Base-by-base conservation (phyloP, 1,140 invertebrate genomes). In the Leptinotarsa lineolata region DNA sequence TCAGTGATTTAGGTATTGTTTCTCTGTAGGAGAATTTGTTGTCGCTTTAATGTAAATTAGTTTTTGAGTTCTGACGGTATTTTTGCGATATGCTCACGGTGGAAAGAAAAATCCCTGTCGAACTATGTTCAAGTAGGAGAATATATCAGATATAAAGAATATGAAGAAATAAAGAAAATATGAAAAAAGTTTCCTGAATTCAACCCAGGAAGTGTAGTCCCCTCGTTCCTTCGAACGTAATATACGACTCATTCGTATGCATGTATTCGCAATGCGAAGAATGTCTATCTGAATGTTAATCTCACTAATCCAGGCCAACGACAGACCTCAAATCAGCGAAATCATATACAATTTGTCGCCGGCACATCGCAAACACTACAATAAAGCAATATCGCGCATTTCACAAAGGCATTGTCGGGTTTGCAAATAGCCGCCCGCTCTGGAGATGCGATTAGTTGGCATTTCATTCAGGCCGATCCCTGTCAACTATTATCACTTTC, bases 341-440 rank as follows among this genome's bases (percentile, higher is more conserved):
- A 65, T 72, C 69, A 71, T 44, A 71, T 61, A 65, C 39, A 72
- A 72, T 72, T 72, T 72, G 70, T 63, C 60, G 70, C 24, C 63
- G 70, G 70, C 63, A 68, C 66, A 68, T 68, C 20, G 11, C 21
- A 68, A 68, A 45, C 45, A 21, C n/a, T 72, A 58, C 24, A 48
- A 65, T 64, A 65, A 65, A 45, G 60, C 30, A 72, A 45, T 45
- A 72, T 30, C 59, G 69, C 69, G 20, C 54, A 70, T 70, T 70
- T 70, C 69, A 70, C 69, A 72, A 72, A 68, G 45, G 70, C 70
- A 65, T 65, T 71, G 69, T 71, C 18, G 39, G 60, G 45, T 60
- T 46, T 72, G 46, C 45, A 21, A 20, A 46, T 65, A 20, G 70
- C 46, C 70, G 61, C 60, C 46, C 45, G 39, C 66, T 46, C 15